These are phyloP conservation scores for Cossypha niveicapilla DNA, from an alignment of 2,797 vertebrate genomes.

Conservation along the genomic window DNA sequence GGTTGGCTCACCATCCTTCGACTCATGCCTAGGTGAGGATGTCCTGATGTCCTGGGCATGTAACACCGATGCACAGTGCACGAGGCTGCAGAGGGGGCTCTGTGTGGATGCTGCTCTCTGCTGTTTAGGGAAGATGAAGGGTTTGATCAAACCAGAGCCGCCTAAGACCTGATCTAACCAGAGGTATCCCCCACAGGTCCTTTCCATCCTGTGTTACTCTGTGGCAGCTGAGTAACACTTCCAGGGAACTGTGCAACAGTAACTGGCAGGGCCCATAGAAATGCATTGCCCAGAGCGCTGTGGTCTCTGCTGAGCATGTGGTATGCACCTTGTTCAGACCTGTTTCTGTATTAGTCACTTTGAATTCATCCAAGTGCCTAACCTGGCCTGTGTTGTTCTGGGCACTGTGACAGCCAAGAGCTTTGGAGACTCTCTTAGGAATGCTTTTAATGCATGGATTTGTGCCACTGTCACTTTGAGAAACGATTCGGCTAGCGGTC, in stretches of 20 bases:
- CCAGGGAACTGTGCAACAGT: not conserved
- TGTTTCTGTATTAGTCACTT: slow-evolving; percentile 39
- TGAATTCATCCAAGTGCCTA: slow-evolving; percentile 53
- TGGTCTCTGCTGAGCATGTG: not conserved
- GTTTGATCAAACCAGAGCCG: not conserved
- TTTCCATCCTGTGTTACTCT: not conserved
- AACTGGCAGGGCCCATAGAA: not conserved
- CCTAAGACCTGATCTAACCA: not conserved
- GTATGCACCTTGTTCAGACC: slow-evolving; percentile 9
- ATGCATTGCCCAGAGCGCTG: not conserved
- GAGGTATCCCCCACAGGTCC: not conserved
- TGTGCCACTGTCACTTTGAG: slow-evolving; percentile 14
- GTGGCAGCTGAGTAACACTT: not conserved
- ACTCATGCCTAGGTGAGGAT: not conserved
- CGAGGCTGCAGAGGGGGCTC: not conserved
- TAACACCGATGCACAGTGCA: not conserved
- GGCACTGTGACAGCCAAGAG: not conserved
- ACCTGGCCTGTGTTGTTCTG: slow-evolving; percentile 11
- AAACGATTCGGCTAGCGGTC: not conserved
- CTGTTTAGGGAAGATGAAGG: not conserved
- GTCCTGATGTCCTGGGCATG: not conserved
- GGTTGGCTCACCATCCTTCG: fast-evolving
- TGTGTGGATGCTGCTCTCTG: not conserved
- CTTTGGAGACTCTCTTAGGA: not conserved
- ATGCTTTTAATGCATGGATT: not conserved